phyloP scores from a whole-genome alignment of 1,140 invertebrate genomes.

The Drosophila ficusphila region DNA sequence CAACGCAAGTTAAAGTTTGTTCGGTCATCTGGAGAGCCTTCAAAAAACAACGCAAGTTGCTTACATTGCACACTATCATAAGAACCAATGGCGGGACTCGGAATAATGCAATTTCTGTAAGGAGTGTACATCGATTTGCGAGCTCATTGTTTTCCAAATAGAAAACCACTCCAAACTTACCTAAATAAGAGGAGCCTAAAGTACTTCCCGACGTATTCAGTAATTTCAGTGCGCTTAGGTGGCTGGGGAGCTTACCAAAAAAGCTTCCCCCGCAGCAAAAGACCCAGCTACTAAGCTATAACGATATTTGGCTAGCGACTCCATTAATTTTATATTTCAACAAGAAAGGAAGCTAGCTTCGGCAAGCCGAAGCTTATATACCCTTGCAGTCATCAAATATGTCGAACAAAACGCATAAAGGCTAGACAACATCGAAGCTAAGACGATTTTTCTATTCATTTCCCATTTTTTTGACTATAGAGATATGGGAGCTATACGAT shows the following conservation, averaged over 20 bases:
- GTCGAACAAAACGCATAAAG: neutral
- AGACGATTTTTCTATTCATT: no score
- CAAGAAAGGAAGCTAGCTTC: neutral
- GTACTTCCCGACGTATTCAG: neutral
- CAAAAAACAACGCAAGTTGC: constrained; percentile 86
- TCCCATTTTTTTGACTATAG: no score
- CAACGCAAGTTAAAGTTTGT: constrained; percentile 86
- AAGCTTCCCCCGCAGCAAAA: constrained; percentile 78
- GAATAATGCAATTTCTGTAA: constrained; percentile 44
- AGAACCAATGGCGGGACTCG: constrained; percentile 71
- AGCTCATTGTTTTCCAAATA: no score
- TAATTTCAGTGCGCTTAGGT: constrained; percentile 37
- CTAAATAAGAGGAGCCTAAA: constrained; percentile 15
- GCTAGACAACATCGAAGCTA: no score
- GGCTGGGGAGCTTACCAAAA: constrained; percentile 73
- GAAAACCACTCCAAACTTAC: no score
- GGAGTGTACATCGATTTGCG: no score
- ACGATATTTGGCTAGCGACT: constrained; percentile 53
- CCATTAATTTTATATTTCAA: constrained; percentile 31
- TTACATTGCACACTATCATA: constrained; percentile 86
- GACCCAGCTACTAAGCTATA: constrained; percentile 72
- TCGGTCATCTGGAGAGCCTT: constrained; percentile 85
- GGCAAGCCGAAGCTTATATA: no score
- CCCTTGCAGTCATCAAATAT: neutral
- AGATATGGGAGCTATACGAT: no score